Evolutionary conservation across 1,140 invertebrate genomes (phyloP), one percentile per base, ranked within the genome.

Genomic region (Augochlora pura): DNA sequence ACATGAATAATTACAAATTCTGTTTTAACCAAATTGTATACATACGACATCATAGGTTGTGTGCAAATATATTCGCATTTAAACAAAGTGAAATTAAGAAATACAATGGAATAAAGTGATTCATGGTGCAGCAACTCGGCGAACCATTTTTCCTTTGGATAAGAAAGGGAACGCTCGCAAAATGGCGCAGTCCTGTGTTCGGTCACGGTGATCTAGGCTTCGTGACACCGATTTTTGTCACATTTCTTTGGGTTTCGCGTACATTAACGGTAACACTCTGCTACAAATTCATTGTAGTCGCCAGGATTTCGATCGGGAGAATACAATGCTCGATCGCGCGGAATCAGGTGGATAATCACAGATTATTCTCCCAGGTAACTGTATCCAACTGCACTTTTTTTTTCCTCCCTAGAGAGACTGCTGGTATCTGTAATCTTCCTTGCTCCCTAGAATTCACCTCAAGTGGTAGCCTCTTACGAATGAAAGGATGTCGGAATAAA

Each of bases 281-380:
- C 39, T 67, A 82, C 72, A 82, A 79, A 82, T 85, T 86, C 83
- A 82, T 81, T 73, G 78, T 79, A 54, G 27, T 64, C 66, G 32
- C 39, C 3, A 46, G 27, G 64, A 77, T 70, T 78, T 81, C 68
- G 75, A 72, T 64, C 64, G 27, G 16, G 57, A 69, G 76, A 68
- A 80, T 77, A 86, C 81, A 86, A 82, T 86, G 70, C 69, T 42
- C 60, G 79, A 87, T 88, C 80, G 83, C 54, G 75, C 71, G 65
- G 83, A 80, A 90, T 90, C 88, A 77, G 82, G 60, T 87, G 83
- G 82, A 86, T 86, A 88, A 88, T 89, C 81, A 54, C 42, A 75
- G 80, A 87, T 88, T 88, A 84, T 88, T 83, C 68, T 80, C 74
- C 60, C 59, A 60, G 38, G 63, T 89, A 90, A 90, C 87, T 89